Conservation (phyloP, 1,140 invertebrate species). For the Zaprionus africanus region DNA sequence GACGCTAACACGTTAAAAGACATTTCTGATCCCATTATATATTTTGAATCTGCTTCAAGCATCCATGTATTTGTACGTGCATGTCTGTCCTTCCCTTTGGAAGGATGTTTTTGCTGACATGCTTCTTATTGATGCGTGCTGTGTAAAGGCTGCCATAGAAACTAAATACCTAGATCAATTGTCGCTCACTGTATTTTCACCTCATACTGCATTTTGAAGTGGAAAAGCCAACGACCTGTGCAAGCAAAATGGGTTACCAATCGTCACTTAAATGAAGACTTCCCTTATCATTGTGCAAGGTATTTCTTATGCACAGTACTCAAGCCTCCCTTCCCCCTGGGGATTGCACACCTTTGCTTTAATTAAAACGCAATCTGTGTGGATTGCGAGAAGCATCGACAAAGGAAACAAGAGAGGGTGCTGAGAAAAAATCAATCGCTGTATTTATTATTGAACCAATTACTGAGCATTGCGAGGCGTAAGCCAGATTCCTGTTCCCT, state of each 20-base stretch:
- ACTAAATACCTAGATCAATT: neutral
- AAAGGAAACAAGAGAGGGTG: neutral
- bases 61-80: too few species aligned
- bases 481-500: constrained; percentile 7
- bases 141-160: too few species aligned
- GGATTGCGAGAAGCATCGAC: constrained; percentile 6
- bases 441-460: constrained; percentile 80
- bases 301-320: constrained; percentile 29
- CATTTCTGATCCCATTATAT: too few species aligned
- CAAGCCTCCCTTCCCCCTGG: neutral
- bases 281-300: constrained; percentile 22
- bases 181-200: neutral
- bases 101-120: too few species aligned
- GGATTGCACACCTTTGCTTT: constrained; percentile 50
- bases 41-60: too few species aligned
- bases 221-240: constrained; percentile 21
- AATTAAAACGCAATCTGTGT: constrained; percentile 62
- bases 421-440: constrained; percentile 62
- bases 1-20: too few species aligned
- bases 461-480: constrained; percentile 50
- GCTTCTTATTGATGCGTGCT: neutral
- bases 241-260: constrained; percentile 21
- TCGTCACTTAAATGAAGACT: constrained; percentile 24
- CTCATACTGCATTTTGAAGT: neutral
- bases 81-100: too few species aligned